A percentile compares a stretch with the other conserved stretches of the same genome.
Evolutionary conservation across 2,888 invertebrate genomes (phyloP).

Genomic region (Stenodera caucasica): DNA sequence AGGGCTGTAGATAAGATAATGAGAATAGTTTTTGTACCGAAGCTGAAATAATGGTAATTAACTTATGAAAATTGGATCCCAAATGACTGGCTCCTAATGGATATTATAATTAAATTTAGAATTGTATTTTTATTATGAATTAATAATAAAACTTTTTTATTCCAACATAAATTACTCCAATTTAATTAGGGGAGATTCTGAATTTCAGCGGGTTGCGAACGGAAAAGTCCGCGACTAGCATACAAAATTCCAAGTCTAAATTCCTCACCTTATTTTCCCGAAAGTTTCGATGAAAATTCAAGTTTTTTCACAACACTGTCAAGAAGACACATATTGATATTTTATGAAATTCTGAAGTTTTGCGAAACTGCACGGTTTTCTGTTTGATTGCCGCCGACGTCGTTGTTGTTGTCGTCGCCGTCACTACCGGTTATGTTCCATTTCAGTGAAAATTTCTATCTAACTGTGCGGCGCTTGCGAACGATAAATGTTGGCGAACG

Average conservation of each 20-base stretch:
- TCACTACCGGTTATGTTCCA: neutral
- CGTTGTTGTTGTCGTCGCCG: neutral
- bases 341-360: neutral
- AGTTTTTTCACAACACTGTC: neutral
- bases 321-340: neutral
- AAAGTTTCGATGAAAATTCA: neutral
- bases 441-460: neutral
- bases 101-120: neutral
- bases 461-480: neutral
- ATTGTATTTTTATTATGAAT: too few species aligned
- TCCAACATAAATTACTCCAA: too few species aligned
- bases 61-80: neutral
- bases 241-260: too few species aligned
- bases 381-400: neutral
- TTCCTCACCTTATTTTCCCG: too few species aligned
- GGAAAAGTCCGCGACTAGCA: too few species aligned
- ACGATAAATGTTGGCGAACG: neutral
- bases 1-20: conserved; percentile 21
- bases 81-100: neutral
- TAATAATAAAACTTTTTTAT: too few species aligned
- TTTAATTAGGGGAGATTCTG: too few species aligned
- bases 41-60: neutral
- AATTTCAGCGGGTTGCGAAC: too few species aligned
- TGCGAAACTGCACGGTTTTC: neutral
- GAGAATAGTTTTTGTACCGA: neutral